phyloP scores from a whole-genome alignment of 1,140 invertebrate genomes.

The Pogonomyrmex barbatus region DNA sequence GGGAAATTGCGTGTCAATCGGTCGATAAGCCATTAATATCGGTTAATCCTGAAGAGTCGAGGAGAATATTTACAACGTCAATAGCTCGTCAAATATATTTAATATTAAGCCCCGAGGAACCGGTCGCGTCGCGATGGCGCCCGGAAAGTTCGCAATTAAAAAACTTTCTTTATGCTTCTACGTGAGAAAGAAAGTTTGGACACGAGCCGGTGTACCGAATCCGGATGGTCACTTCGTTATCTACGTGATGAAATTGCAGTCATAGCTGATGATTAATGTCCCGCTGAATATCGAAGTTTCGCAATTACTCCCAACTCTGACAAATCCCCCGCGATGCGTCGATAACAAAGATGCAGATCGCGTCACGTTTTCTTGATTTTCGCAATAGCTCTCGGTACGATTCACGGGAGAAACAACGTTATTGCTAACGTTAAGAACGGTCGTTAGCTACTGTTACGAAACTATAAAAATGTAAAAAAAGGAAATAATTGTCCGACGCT shows the following conservation, averaged over 20 bases:
- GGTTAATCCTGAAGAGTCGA: not conserved
- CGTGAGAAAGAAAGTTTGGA: slow-evolving; percentile 20
- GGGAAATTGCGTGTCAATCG: slow-evolving; percentile 46
- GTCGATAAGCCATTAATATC: slow-evolving; percentile 49
- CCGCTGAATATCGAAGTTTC: slow-evolving; percentile 63
- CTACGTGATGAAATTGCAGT: slow-evolving; percentile 58
- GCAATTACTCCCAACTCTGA: slow-evolving; percentile 60
- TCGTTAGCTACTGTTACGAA: not conserved
- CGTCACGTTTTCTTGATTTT: slow-evolving; percentile 53
- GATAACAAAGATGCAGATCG: slow-evolving; percentile 59
- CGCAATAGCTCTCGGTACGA: not conserved
- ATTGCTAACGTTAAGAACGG: not conserved
- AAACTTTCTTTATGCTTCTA: slow-evolving; percentile 28
- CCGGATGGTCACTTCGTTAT: slow-evolving; percentile 53
- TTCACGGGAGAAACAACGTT: not conserved
- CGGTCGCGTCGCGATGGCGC: not conserved
- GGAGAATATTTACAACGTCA: slow-evolving; percentile 44
- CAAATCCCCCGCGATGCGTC: slow-evolving; percentile 57
- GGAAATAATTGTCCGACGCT: not conserved
- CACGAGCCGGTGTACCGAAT: slow-evolving; percentile 25
- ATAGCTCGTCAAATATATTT: slow-evolving; percentile 43
- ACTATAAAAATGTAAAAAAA: not conserved
- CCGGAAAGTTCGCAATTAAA: slow-evolving; percentile 50
- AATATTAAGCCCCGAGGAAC: not conserved
- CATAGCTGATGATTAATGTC: slow-evolving; percentile 59